These are phyloP conservation scores for Neria commutata DNA, from an alignment of 2,888 invertebrate species.

Conservation along the genomic window DNA sequence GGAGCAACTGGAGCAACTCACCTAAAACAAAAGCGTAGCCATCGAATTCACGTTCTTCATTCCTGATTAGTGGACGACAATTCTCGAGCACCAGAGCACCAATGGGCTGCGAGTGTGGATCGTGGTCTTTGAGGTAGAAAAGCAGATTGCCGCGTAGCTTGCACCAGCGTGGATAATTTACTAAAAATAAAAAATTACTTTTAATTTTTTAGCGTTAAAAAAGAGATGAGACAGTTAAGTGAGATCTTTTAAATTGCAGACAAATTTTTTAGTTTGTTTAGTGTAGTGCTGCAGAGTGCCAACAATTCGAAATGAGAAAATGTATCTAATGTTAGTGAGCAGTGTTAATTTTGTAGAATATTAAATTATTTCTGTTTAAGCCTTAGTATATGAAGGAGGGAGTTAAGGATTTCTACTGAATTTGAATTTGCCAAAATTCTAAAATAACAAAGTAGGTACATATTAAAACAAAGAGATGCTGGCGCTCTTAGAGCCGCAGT, in stretches of 20 bases:
- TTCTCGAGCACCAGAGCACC: slow-evolving; percentile 90
- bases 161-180: slow-evolving; percentile 85
- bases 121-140: slow-evolving; percentile 90
- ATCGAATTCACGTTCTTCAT: slow-evolving; percentile 69
- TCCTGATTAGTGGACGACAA: slow-evolving; percentile 74
- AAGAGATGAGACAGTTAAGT: background rate
- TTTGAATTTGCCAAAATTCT: too few species aligned
- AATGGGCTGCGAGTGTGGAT: slow-evolving; percentile 85
- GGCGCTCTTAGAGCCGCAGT: too few species aligned
- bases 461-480: too few species aligned
- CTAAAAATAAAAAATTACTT: slow-evolving; percentile 62
- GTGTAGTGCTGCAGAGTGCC: too few species aligned
- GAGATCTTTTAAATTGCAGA: background rate
- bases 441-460: too few species aligned
- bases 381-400: too few species aligned
- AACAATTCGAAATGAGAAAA: too few species aligned
- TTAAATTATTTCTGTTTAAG: too few species aligned
- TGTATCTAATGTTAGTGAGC: too few species aligned
- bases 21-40: slow-evolving; percentile 83
- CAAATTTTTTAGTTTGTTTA: background rate
- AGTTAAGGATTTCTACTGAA: too few species aligned
- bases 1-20: slow-evolving; percentile 59
- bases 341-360: too few species aligned
- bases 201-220: background rate
- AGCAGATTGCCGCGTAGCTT: slow-evolving; percentile 89